Evolutionary conservation across 64 coral and sea anemone genomes (phyloP), one percentile per base, ranked within the genome.

Genomic region (Montipora capricornis): DNA sequence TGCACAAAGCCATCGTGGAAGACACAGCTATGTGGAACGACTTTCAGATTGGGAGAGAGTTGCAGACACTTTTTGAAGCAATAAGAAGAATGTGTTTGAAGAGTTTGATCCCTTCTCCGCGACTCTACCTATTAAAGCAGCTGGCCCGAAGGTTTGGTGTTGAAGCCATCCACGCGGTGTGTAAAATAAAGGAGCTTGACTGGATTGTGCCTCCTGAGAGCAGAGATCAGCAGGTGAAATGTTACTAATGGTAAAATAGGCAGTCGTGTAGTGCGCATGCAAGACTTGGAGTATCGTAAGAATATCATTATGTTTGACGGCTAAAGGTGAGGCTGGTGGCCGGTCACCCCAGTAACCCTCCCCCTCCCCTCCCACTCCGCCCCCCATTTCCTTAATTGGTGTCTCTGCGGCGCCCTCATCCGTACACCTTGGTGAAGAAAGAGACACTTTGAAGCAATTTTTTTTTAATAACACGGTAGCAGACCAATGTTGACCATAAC

Each of bases 171-270:
- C 71, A 85, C 9, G 55, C 74, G 5, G 61, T 92, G 17, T 77
- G 73, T 49, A 69, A 59, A 20, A 62, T 16, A 15, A 82, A 19
- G 48, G 80, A 67, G 7, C 22, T 77, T 45, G 17, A 60, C 24
- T 92, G 90, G 90, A 77, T 92, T 74, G 74, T 92, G 45, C 90
- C 90, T 14, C 52, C 22, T 48, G 80, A 92, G 47, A 83, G 51
- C 47, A 64, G 82, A 85, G n/a, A 49, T 20, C 75, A 82, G 55
- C 90, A 92, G 90, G 90, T 92, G 16, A 58, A 61, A 58, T 74
- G 85, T 14, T 10, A 57, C 5, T 52, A 1, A 3, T 20, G 4
- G 8, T 55, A 57, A 16, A 19, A 26, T 60, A 29, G 9, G 13
- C n/a, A 12, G 9, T 8, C 8, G 2, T 15, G 53, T 6, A 11